These are phyloP conservation scores for Scyliorhinus canicula DNA, from an alignment of 2,797 vertebrate genomes.

Conservation along the genomic window DNA sequence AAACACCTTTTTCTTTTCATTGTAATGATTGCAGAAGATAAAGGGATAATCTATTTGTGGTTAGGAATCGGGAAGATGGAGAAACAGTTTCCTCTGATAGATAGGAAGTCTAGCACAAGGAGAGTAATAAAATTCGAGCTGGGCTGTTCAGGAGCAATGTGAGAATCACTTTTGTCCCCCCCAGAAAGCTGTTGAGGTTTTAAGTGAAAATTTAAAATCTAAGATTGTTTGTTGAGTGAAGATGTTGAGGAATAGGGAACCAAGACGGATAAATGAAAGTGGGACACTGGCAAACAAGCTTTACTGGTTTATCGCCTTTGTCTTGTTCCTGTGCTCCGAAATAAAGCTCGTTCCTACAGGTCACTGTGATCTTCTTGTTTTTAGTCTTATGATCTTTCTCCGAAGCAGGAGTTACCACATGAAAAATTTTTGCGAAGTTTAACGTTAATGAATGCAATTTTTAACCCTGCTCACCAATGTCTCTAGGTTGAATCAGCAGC, in stretches of 20 bases:
- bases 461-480: not conserved
- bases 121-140: not conserved
- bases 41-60: not conserved
- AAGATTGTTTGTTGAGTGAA: not conserved
- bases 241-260: no score
- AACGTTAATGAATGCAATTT: not conserved
- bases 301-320: not conserved
- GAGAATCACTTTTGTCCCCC: not conserved
- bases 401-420: not conserved
- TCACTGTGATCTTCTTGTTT: not conserved
- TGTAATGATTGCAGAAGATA: not conserved
- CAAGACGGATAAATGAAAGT: no score
- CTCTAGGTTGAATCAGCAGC: constrained; percentile 72
- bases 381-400: not conserved
- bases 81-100: no score
- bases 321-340: not conserved
- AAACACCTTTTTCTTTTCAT: no score
- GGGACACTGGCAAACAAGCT: not conserved
- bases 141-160: no score
- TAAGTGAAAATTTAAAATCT: not conserved
- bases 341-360: not conserved
- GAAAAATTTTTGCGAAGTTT: not conserved
- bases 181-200: not conserved
- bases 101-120: no score
- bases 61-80: not conserved